phyloP scores from a whole-genome alignment of 2,797 vertebrate species.

The Tangara arthus region DNA sequence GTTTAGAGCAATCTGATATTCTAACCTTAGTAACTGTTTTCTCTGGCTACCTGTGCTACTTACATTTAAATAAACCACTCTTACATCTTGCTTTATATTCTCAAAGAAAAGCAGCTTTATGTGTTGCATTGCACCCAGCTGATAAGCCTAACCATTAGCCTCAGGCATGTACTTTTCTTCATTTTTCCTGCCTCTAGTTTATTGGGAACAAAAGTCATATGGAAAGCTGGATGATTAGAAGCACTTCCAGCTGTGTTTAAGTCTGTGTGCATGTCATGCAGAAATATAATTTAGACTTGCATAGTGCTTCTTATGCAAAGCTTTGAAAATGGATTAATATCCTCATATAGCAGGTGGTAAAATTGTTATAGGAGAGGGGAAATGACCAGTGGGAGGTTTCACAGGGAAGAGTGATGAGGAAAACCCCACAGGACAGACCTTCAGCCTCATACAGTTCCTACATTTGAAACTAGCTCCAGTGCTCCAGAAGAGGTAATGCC shows the following conservation, averaged over 20 bases:
- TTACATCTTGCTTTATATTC: background rate
- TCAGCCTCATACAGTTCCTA: background rate
- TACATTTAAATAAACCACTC: background rate
- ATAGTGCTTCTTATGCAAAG: background rate
- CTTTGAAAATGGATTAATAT: background rate
- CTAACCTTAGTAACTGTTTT: background rate
- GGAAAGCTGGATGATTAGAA: conserved; percentile 20
- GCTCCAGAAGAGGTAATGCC: background rate
- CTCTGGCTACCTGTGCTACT: background rate
- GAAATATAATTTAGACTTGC: background rate
- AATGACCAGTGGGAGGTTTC: background rate
- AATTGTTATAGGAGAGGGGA: background rate
- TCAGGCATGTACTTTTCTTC: conserved; percentile 15
- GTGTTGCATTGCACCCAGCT: background rate
- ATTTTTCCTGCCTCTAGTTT: background rate
- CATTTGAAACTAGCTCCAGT: background rate
- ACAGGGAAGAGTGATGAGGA: background rate
- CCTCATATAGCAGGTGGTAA: background rate
- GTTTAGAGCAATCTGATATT: background rate
- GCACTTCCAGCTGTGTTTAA: conserved; percentile 48
- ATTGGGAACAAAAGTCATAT: background rate
- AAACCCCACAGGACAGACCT: background rate
- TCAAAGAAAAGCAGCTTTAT: conserved; percentile 19
- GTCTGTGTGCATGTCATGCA: background rate
- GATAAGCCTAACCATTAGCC: conserved; percentile 26